Evolutionary conservation across 2,113 vertebrate genomes (phyloP).

Genomic region (Paratilapia polleni): DNA sequence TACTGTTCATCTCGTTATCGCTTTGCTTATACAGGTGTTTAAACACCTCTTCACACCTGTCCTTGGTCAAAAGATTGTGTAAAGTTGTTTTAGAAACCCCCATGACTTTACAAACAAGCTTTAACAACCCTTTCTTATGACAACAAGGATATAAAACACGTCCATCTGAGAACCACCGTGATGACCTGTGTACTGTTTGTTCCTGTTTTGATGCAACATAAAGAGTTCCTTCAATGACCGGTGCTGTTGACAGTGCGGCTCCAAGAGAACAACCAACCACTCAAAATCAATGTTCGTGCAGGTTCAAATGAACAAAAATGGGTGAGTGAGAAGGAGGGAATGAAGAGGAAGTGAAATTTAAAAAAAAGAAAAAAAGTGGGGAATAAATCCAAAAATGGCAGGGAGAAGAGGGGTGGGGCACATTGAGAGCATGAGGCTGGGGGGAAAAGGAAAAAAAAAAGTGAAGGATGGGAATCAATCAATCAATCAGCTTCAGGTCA

Average conservation of each 20-base stretch:
- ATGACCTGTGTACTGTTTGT: conserved; percentile 86
- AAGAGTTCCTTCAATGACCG: conserved; percentile 92
- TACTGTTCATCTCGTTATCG: conserved; percentile 81
- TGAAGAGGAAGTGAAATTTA: conserved; percentile 32
- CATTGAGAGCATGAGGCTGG: conserved; percentile 44
- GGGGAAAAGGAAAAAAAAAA: conserved; percentile 34
- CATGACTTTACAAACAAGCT: conserved; percentile 83
- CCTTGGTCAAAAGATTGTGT: conserved; percentile 76
- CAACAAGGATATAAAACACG: conserved; percentile 85
- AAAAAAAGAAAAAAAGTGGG: conserved; percentile 22
- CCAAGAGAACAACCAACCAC: conserved; percentile 92
- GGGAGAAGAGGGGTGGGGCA: conserved; percentile 46
- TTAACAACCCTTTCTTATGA: conserved; percentile 83
- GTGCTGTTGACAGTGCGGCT: conserved; percentile 86
- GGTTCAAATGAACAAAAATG: conserved; percentile 83
- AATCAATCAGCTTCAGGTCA: conserved; percentile 85
- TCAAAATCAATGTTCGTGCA: conserved; percentile 95
- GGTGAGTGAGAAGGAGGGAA: conserved; percentile 59
- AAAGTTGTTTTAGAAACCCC: conserved; percentile 83
- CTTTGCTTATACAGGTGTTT: conserved; percentile 68
- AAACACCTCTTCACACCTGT: conserved; percentile 71
- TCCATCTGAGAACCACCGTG: conserved; percentile 89
- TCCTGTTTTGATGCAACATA: conserved; percentile 85
- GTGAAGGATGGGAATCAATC: conserved; percentile 79
- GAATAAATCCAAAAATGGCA: conserved; percentile 72